These are phyloP conservation scores for Vespertilio murinus DNA, from an alignment of 2,797 vertebrate genomes.

Conservation along the genomic window DNA sequence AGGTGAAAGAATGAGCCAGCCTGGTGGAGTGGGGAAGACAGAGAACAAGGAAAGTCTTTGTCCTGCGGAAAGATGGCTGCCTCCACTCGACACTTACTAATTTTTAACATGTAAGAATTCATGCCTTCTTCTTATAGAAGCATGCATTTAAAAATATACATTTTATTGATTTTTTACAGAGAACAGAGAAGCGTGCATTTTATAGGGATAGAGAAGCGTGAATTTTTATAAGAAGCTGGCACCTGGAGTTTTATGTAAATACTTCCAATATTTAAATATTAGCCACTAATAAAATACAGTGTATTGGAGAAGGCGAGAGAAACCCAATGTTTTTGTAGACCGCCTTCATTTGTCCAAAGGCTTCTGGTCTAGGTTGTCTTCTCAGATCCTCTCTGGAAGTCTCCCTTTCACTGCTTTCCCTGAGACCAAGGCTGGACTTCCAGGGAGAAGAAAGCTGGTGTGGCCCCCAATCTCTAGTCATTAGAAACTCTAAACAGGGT, in stretches of 20 bases:
- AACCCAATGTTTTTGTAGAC: neutral
- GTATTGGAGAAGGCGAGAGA: neutral
- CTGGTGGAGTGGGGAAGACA: neutral
- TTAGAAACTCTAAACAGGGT: neutral
- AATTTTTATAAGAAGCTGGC: neutral
- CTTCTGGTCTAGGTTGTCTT: neutral
- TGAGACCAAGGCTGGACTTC: neutral
- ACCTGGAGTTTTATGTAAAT: neutral
- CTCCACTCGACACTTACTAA: neutral
- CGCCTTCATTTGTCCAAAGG: neutral
- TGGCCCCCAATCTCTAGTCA: neutral
- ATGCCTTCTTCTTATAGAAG: neutral
- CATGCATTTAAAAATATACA: too few species aligned
- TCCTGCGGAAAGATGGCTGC: neutral
- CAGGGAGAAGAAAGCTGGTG: neutral
- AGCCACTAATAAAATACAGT: neutral
- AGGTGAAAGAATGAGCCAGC: neutral
- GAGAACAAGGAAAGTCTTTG: neutral
- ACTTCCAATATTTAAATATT: conserved; percentile 19
- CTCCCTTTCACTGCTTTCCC: neutral
- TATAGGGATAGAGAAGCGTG: too few species aligned
- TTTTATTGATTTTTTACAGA: too few species aligned
- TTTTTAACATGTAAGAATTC: neutral
- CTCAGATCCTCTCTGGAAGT: neutral
- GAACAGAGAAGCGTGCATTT: too few species aligned